Base-by-base conservation (phyloP, 2,888 invertebrate genomes). In the Gastrophysa polygoni region DNA sequence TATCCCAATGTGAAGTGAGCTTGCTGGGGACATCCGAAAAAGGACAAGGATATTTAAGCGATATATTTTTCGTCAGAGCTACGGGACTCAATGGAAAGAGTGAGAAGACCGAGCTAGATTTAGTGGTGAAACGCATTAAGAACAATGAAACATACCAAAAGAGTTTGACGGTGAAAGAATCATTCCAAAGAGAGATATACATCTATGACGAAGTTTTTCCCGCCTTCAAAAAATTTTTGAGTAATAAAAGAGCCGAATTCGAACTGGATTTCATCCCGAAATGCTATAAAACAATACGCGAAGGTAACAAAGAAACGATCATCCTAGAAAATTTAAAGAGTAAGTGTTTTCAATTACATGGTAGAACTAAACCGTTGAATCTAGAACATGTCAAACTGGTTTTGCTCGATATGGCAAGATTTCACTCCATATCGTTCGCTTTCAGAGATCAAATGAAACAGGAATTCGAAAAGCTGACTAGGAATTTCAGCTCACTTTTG, bases 241-340 rank as follows among this genome's bases (percentile, higher is more conserved):
- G 21, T 11, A 61, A 68, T 14, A 69, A 69, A 59, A 64, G 49
- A 1, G 18, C 66, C 5, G 52, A 66, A 48, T 8, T 56, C 4
- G 56, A 61, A 14, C 59, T 67, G 20, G 60, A 66, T 48, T 46
- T 32, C 21, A 54, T 63, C 7, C 68, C 66, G 1, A 66, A 68
- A 50, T 69, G 63, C 50, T 68, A 48, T 38, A 66, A 61, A 32
- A 58, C 66, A 4, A 59, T 59, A 14, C 2, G 57, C 1, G 20
- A 14, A 6, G 57, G 64, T 11, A 17, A 49, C n/a, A 57, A 24
- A 11, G 63, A 65, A 52, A 29, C 65, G 2, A 59, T 77, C 1
- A 63, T 74, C 17, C 62, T 76, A 61, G 73, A 73, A 59, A 72
- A 77, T 57, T 55, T 75, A 34, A 75, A 68, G 38, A 17, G 43